Base-by-base conservation (phyloP, 2,113 vertebrate species). In the Henicopernis longicauda region DNA sequence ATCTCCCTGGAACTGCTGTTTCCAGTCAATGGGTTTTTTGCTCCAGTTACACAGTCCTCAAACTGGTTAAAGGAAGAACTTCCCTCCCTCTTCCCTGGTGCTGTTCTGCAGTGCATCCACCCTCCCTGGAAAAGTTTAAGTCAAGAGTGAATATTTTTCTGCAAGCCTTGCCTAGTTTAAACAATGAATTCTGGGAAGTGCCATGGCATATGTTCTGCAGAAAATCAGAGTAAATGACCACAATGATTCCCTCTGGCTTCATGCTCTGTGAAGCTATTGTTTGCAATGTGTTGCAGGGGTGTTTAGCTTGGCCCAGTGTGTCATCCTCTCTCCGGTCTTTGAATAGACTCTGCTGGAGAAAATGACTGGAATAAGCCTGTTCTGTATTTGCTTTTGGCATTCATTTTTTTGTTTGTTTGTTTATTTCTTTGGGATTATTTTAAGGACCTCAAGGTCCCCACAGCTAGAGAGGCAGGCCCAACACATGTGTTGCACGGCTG, bases 271-370 rank as follows among this genome's bases (percentile, higher is more conserved):
- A 94, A 97, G 92, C 91, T 94, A 97, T 97, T 97, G 94, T 96
- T 96, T 91, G 95, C 91, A 66, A 57, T 93, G 93, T 82, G 97
- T 88, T 95, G 93, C 87, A 91, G 91, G 91, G 96, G 89, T 95
- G 95, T 97, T 96, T 97, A 76, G 91, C 91, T 97, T 97, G 97
- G 96, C 97, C 97, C 94, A 93, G 73, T 6, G 7, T 93, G 93
- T 96, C 94, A 93, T 91, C 96, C 93, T 95, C 93, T 91, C 95
- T 67, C 89, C 16, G 23, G 65, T 82, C 91, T 96, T 86, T 96
- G 87, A 95, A 95, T 90, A 93, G 91, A 42, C 92, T 74, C 92
- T 50, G 92, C 90, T 91, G 94, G 93, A 96, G 97, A 70, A 90
- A 88, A 88, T 42, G 84, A 25, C 94, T 93, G 94, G 70, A 96